Base-by-base conservation (phyloP, 2,888 invertebrate genomes). In the Aquatica leii region DNA sequence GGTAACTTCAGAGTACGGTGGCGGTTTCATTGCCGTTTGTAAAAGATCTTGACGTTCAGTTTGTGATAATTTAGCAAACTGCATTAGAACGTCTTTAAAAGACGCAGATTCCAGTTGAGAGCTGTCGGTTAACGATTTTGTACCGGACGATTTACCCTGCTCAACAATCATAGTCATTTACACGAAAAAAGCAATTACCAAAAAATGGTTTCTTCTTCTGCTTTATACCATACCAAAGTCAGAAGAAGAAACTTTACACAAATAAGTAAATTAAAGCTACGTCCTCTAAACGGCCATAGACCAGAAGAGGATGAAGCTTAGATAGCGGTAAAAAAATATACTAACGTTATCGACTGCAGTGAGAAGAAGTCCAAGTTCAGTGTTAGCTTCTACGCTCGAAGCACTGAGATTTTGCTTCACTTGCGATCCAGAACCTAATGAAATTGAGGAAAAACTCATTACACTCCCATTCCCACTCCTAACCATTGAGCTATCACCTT, bases 1-100 rank as follows among this genome's bases (percentile, higher is more conserved):
- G 1, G 92, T 92, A 49, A 92, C 92, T 81, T 92, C 92, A 0
- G 92, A 92, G 82, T 91, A 91, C 52, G 87, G 89, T 5, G 88
- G 87, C 1, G 86, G 86, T 56, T 86, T 80, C 34, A 77, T 74
- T 2, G 77, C 75, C 54, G 77, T 77, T 59, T 79, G 78, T 17
- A 81, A 73, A 5, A 81, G 67, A 67, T 80, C 81, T 49, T 80
- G 76, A 35, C 77, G 70, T 71, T 82, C 86, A 82, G 84, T 78
- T 83, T 88, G 65, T 46, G 86, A 86, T 69, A 87, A 75, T 74
- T 86, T 86, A 0, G 91, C 91, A 75, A 91, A 91, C 76, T 92
- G 91, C 1, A 91, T 87, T 11, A 92, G 83, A 21, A 91, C 90
- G 73, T 92, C 92, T 74, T 91, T 91, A 79, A 91, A 92, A 0